Evolutionary conservation across 2,797 vertebrate species (phyloP).

Genomic region (Prunella strophiata): DNA sequence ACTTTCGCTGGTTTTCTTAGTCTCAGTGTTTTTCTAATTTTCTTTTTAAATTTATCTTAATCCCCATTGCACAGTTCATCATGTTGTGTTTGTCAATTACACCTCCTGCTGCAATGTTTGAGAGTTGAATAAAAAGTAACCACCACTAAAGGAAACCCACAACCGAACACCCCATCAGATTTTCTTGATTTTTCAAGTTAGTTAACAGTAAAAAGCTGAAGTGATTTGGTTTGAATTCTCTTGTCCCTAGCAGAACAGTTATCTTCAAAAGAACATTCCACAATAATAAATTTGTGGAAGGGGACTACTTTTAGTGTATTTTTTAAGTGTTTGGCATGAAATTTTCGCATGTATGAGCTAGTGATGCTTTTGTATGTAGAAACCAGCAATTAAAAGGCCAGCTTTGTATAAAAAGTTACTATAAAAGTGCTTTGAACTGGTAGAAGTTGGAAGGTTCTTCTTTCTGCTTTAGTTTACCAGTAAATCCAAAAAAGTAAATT

Average conservation of each 20-base stretch:
- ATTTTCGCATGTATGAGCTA: not conserved
- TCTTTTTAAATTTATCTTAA: rapidly evolving
- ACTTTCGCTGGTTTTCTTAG: not conserved
- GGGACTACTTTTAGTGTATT: not conserved
- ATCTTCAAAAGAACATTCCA: not conserved
- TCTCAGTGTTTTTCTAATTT: not conserved
- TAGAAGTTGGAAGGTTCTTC: not conserved
- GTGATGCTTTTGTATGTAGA: not conserved
- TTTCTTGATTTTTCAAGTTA: not conserved
- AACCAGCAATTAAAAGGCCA: rapidly evolving
- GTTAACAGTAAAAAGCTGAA: not conserved
- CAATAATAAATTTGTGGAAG: not conserved
- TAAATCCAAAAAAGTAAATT: rapidly evolving
- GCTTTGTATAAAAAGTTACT: not conserved
- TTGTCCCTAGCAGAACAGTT: not conserved
- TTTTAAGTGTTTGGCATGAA: not conserved
- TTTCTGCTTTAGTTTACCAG: not conserved
- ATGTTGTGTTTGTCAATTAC: not conserved
- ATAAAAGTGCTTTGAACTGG: not conserved
- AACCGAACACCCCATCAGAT: not conserved
- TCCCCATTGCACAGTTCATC: not conserved
- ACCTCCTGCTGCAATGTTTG: not conserved
- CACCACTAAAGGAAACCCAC: not conserved
- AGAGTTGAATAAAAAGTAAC: not conserved
- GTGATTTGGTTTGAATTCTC: not conserved